phyloP scores from a whole-genome alignment of 1,140 invertebrate species.

The Drosophila ogumai region DNA sequence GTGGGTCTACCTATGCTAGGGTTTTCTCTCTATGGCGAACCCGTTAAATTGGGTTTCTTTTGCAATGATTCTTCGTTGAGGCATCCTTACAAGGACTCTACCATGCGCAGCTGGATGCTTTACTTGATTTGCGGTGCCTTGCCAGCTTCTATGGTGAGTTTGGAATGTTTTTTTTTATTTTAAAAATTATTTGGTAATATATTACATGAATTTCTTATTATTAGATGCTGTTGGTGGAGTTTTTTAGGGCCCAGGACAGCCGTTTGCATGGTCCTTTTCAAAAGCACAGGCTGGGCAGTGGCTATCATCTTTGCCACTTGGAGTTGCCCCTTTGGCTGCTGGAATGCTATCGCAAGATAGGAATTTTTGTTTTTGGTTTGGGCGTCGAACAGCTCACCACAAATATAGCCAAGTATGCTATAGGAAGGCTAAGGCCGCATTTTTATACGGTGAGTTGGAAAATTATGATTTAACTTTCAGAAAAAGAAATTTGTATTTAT shows the following conservation, averaged over 20 bases:
- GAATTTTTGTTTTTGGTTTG: conserved; percentile 93
- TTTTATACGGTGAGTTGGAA: conserved; percentile 89
- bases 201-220: background rate
- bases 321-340: conserved; percentile 89
- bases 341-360: conserved; percentile 89
- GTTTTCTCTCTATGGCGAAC: conserved; percentile 90
- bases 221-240: conserved; percentile 73
- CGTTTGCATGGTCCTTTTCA: conserved; percentile 19
- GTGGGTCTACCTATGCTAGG: conserved; percentile 90
- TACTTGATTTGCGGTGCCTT: conserved; percentile 91
- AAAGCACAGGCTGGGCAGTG: conserved; percentile 30
- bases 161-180: conserved; percentile 87
- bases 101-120: conserved; percentile 91
- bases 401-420: conserved; percentile 95
- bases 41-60: conserved; percentile 96
- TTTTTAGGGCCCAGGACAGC: conserved; percentile 66
- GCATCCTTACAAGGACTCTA: conserved; percentile 93
- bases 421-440: conserved; percentile 96
- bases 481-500: background rate
- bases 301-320: conserved; percentile 85
- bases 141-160: conserved; percentile 90
- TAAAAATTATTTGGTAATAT: too few species aligned
- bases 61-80: conserved; percentile 96
- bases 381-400: conserved; percentile 92
- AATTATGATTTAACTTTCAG: too few species aligned